A percentile compares a stretch with the other conserved stretches of the same genome.
phyloP scores from a whole-genome alignment of 2,797 vertebrate species.

The Rhinichthys osculus region DNA sequence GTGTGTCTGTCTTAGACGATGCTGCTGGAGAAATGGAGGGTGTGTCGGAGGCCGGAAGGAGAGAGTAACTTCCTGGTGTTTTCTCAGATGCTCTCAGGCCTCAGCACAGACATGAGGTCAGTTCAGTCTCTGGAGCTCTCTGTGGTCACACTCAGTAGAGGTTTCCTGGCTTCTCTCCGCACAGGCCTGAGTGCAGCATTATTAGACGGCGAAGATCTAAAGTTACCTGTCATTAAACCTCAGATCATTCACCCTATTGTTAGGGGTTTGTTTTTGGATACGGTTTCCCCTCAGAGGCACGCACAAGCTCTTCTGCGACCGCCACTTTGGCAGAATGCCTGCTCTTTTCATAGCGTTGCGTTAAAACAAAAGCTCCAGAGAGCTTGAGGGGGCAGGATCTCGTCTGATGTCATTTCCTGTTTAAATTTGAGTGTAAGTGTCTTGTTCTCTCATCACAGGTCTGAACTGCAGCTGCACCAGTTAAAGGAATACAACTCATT shows the following conservation, averaged over 20 bases:
- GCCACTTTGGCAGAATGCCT: slow-evolving; percentile 26
- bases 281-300: slow-evolving; percentile 22
- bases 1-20: slow-evolving; percentile 80
- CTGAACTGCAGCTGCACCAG: slow-evolving; percentile 88
- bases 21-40: slow-evolving; percentile 88
- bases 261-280: slow-evolving; percentile 23
- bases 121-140: slow-evolving; percentile 10
- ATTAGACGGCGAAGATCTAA: neutral
- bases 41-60: slow-evolving; percentile 79
- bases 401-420: slow-evolving; percentile 35
- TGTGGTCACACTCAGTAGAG: neutral
- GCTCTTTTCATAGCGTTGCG: slow-evolving; percentile 17
- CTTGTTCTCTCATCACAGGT: slow-evolving; percentile 74
- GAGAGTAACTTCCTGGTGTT: slow-evolving; percentile 92
- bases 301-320: slow-evolving; percentile 10
- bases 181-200: neutral
- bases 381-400: neutral
- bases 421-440: slow-evolving; percentile 15
- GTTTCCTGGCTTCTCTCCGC: slow-evolving; percentile 16
- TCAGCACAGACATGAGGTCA: slow-evolving; percentile 86
- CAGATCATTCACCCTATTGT: slow-evolving; percentile 28
- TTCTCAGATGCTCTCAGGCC: slow-evolving; percentile 88
- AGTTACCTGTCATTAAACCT: slow-evolving; percentile 28
- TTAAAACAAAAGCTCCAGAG: slow-evolving; percentile 36
- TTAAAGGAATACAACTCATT: slow-evolving; percentile 82